Conservation (phyloP, 1,140 invertebrate species). For the Drosophila bipectinata region DNA sequence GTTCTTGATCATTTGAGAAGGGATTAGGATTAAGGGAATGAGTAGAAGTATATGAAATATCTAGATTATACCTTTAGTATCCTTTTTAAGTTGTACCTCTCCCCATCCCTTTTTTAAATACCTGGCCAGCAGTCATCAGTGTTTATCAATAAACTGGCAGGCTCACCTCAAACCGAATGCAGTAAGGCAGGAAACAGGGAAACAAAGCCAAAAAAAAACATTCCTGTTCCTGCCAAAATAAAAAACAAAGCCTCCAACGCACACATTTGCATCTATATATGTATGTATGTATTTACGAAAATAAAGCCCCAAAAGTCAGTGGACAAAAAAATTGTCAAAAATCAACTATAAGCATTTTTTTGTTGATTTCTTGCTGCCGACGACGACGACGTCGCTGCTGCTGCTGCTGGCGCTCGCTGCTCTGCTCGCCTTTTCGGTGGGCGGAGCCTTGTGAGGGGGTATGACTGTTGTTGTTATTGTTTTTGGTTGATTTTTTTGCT, state of each 20-base stretch:
- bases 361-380: constrained; percentile 43
- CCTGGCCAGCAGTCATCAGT: constrained; percentile 28
- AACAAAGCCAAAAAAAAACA: constrained; percentile 22
- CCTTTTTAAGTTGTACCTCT: no score
- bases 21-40: no score
- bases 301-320: constrained; percentile 69
- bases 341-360: constrained; percentile 67
- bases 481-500: constrained; percentile 19
- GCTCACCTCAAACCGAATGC: constrained; percentile 56
- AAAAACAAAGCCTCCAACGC: constrained; percentile 46
- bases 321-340: constrained; percentile 71
- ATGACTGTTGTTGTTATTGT: constrained; percentile 25
- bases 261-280: constrained; percentile 28
- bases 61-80: no score
- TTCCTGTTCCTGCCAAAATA: constrained; percentile 23
- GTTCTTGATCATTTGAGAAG: no score
- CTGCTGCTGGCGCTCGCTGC: constrained; percentile 7
- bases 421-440: constrained; percentile 51
- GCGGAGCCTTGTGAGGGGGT: constrained; percentile 74
- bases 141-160: constrained; percentile 80
- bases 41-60: no score
- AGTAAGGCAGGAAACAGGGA: constrained; percentile 18
- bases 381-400: constrained; percentile 32
- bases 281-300: constrained; percentile 24
- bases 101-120: no score